Evolutionary conservation across 1,140 invertebrate genomes (phyloP), one percentile per base, ranked within the genome.

Genomic region (Thaumetopoea pityocampa): DNA sequence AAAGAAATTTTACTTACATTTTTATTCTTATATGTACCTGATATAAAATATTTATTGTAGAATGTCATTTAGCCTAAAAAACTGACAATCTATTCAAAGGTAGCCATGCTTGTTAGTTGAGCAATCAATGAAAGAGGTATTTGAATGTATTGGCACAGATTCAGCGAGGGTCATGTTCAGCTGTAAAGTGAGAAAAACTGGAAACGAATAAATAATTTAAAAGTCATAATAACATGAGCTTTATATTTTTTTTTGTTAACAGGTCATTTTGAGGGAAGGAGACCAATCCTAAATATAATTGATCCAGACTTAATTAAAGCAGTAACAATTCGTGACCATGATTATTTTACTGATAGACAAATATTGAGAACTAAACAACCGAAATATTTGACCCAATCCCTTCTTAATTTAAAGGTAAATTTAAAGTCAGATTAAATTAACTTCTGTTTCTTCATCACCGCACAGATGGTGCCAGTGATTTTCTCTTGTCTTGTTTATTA

Each of bases 261-360:
- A 66, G 87, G 87, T 4, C 69, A 71, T 44, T 88, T 86, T 59
- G 85, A 87, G 47, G 82, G 86, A 12, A 52, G 78, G 26, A 67
- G 69, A 35, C 82, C 84, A 17, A 14, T 72, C 18, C 35, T 88
- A 9, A 64, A 83, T 17, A 28, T 88, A 0, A 50, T 79, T 45
- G 87, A 89, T 56, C 79, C 86, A 5, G 86, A 89, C 2, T 37
- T 90, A 5, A 84, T 90, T 1, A 89, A 88, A 64, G 51, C 71
- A 15, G 54, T 90, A 17, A 68, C 86, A 26, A 86, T 89, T 12
- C 78, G 83, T 53, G 88, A 90, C 61, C 89, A 89, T 64, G 85
- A 88, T 43, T 59, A 87, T 67, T 90, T 90, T 49, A 64, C 77
- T 5, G 86, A 89, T 45, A 59, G 87, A 40, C 66, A 63, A 29